Evolutionary conservation across 2,113 vertebrate species (phyloP).

Genomic region (Caretta caretta): DNA sequence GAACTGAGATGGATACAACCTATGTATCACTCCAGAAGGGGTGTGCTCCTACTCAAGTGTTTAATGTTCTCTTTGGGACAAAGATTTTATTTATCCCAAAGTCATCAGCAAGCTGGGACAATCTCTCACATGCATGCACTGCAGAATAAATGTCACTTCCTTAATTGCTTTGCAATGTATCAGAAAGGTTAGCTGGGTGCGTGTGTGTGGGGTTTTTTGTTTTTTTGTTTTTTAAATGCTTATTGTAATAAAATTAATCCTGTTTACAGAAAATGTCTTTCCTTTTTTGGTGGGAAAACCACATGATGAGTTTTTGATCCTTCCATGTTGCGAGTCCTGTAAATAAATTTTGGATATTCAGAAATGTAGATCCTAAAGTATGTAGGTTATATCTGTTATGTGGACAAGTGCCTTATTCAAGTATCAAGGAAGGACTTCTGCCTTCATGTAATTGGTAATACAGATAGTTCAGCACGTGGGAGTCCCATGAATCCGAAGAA

Average conservation of each 20-base stretch:
- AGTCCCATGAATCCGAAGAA: background rate
- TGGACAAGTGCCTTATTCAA: background rate
- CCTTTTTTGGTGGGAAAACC: background rate
- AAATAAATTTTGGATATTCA: background rate
- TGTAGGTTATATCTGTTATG: background rate
- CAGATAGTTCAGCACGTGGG: background rate
- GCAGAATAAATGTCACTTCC: background rate
- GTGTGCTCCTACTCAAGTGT: background rate
- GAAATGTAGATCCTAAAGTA: background rate
- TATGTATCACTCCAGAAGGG: background rate
- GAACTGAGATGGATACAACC: background rate
- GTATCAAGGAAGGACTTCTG: background rate
- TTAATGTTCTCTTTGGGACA: background rate
- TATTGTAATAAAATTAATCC: background rate
- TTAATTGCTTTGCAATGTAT: background rate
- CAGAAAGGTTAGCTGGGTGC: background rate
- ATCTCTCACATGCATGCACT: background rate
- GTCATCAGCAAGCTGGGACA: background rate
- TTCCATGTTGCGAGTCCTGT: background rate
- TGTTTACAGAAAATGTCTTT: background rate
- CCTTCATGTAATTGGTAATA: background rate
- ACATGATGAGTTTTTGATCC: background rate
- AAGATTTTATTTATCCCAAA: background rate
- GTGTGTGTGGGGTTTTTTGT: fast-evolving
- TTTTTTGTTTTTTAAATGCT: background rate